Evolutionary conservation across 2,113 vertebrate species (phyloP).

Genomic region (Trichechus manatus): DNA sequence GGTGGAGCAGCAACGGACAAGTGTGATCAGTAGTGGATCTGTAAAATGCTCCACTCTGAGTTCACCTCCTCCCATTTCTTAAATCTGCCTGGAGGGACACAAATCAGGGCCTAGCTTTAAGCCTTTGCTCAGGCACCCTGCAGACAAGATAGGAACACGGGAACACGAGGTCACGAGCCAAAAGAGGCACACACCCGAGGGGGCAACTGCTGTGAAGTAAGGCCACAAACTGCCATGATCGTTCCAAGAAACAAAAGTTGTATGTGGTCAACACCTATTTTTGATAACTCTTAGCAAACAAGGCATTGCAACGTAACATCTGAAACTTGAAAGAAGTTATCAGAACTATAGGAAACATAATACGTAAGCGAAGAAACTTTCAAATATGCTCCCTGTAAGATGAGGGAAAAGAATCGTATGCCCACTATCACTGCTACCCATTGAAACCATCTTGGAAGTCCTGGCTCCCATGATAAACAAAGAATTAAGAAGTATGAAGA

Average conservation of each 20-base stretch:
- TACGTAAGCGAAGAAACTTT: not conserved
- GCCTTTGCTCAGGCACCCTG: not conserved
- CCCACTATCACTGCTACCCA: not conserved
- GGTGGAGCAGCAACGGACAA: not conserved
- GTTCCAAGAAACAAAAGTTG: not conserved
- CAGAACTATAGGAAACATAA: not conserved
- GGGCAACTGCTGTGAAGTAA: not conserved
- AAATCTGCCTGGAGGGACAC: not conserved
- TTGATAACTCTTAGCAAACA: not conserved
- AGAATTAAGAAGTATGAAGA: not conserved
- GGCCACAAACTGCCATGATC: not conserved
- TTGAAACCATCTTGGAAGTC: not conserved
- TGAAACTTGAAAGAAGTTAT: not conserved
- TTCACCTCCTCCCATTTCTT: not conserved
- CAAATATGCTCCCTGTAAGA: not conserved
- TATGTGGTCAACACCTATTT: not conserved
- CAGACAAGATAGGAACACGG: not conserved
- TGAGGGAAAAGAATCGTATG: not conserved
- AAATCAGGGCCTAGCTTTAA: not conserved
- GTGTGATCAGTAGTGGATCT: not conserved
- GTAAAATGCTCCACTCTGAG: not conserved
- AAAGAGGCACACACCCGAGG: not conserved
- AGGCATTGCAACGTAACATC: not conserved
- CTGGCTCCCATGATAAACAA: not conserved
- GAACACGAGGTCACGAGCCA: not conserved